Evolutionary conservation across 2,888 invertebrate genomes (phyloP).

Genomic region (Plagiodera versicolora): DNA sequence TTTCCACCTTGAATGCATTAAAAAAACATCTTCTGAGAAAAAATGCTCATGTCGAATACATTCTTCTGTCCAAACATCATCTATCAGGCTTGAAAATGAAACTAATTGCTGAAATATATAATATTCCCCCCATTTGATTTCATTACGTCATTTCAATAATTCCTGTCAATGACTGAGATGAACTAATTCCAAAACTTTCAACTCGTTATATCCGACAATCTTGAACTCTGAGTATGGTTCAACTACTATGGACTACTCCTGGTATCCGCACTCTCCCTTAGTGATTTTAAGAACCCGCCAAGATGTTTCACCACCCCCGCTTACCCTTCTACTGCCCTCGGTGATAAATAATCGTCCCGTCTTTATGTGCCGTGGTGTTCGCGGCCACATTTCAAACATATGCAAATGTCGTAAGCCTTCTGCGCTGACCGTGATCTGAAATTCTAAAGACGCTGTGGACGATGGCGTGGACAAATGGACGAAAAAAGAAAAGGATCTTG

Average conservation of each 20-base stretch:
- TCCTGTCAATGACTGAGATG: too few relatives aligned
- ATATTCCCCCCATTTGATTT: too few relatives aligned
- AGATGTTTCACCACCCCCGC: conserved; percentile 47
- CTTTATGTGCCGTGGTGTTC: conserved; percentile 49
- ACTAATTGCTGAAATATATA: too few relatives aligned
- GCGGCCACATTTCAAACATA: conserved; percentile 56
- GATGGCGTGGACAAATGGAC: conserved; percentile 35
- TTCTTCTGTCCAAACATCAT: too few relatives aligned
- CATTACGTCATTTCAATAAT: too few relatives aligned
- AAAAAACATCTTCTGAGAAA: too few relatives aligned
- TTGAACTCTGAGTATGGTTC: background rate
- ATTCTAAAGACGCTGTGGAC: conserved; percentile 44
- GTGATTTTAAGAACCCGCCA: conserved; percentile 43
- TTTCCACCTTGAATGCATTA: too few relatives aligned
- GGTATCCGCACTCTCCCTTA: conserved; percentile 22
- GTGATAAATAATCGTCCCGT: conserved; percentile 54
- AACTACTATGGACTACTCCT: background rate
- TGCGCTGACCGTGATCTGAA: conserved; percentile 54
- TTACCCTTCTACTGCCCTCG: conserved; percentile 6
- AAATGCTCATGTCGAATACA: too few relatives aligned
- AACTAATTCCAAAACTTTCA: too few relatives aligned
- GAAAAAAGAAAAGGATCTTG: conserved; percentile 36
- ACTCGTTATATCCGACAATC: too few relatives aligned
- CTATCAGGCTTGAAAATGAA: too few relatives aligned
- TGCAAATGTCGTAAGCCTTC: conserved; percentile 53